phyloP scores from a whole-genome alignment of 2,113 vertebrate genomes.

The Psittacula cyanocephala region DNA sequence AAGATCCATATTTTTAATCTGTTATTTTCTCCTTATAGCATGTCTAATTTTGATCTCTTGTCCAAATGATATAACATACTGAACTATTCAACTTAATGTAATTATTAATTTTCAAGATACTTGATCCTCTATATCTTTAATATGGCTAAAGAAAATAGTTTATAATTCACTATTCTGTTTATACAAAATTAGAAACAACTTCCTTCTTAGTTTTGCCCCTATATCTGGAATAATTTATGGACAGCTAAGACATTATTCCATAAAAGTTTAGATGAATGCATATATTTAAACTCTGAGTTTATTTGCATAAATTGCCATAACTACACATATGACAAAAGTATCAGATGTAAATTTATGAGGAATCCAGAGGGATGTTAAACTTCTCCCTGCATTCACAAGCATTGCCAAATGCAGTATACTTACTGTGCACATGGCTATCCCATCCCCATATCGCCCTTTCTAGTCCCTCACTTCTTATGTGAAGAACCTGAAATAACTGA shows the following conservation, averaged over 20 bases:
- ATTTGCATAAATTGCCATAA: neutral
- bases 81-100: neutral
- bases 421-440: fast-evolving
- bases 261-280: neutral
- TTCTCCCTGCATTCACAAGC: neutral
- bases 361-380: neutral
- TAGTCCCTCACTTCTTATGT: neutral
- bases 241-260: neutral
- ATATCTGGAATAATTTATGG: neutral
- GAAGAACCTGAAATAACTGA: neutral
- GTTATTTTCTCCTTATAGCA: neutral
- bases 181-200: neutral
- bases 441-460: fast-evolving
- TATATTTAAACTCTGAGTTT: neutral
- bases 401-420: fast-evolving
- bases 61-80: neutral
- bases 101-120: neutral
- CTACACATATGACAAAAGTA: neutral
- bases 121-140: neutral
- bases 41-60: neutral
- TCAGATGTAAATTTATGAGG: neutral
- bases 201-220: fast-evolving
- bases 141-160: neutral
- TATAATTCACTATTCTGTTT: neutral
- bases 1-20: neutral